Base-by-base conservation (phyloP, 2,113 vertebrate genomes). In the Xenotilapia flavipinnis region DNA sequence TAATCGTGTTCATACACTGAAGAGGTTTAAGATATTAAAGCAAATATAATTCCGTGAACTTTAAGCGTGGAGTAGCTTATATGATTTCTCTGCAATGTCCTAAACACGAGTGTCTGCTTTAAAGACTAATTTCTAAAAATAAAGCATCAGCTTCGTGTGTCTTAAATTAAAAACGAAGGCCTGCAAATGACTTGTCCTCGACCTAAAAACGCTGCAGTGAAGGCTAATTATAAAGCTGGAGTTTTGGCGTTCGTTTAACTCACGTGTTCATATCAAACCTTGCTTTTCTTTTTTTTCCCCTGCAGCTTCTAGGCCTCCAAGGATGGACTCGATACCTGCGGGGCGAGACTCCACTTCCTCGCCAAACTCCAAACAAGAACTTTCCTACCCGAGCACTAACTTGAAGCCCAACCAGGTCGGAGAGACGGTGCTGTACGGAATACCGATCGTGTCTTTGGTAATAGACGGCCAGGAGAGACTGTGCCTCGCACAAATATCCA, bases 341-440 rank as follows among this genome's bases (percentile, higher is more conserved):
- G 97, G 97, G 86, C 97, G 97, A 93, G 98, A 99, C 92, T 96
- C 97, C 95, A 97, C 95, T 96, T 97, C 97, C 84, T 98, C 98
- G 45, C 97, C 98, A 83, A 97, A 95, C 96, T 97, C 98, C 73
- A 98, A 99, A 93, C 97, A 97, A 93, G 98, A 99, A 95, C 95
- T 98, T 94, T 94, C 96, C 60, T 98, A 98, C 94, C 94, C 97
- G 47, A 96, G 95, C 83, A 89, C 97, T 95, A 96, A 96, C 84
- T 96, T 99, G 56, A 99, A 99, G 89, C 98, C 98, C 90, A 99
- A 99, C 96, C 98, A 99, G 91, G 98, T 99, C 90, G 97, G 98
- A n/a, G 97, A 99, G 96, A 98, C 98, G 38, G 97, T 97, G 33
- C 96, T 99, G 93, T 99, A 99, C 92, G 98, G 98, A 90, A 97